Evolutionary conservation across 2,113 vertebrate species (phyloP), one percentile per base, ranked within the genome.

Genomic region (Trachemys scripta): DNA sequence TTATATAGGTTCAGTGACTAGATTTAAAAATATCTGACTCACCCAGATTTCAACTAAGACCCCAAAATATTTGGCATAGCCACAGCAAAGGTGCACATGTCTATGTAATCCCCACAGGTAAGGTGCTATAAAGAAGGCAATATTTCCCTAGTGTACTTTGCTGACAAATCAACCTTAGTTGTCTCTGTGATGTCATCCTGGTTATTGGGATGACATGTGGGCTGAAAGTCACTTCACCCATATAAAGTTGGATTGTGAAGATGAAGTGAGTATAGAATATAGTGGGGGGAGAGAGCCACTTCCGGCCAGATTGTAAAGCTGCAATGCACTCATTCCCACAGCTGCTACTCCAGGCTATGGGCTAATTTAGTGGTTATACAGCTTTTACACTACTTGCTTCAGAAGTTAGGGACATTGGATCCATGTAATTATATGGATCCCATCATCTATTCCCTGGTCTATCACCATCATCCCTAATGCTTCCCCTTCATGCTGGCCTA

Each of bases 1-100:
- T 72, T 85, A 87, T 95, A 89, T 88, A 97, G 42, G 24, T 93
- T 91, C n/a, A 49, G 1, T 95, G 93, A 91, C 92, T 87, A 96
- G 95, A 81, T 89, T 96, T 91, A 82, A 81, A 96, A 92, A 57
- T 79, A 82, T 54, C 59, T 78, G 80, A 87, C 92, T 78, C 65
- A 76, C 50, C 38, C 45, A 89, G 95, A n/a, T 92, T 94, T 56
- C 3, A 79, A 3, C 45, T 92, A 76, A 50, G 83, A 35, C 24
- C 53, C 89, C 87, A 0, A 87, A 94, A 78, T 53, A 78, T 54
- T 90, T 96, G 51, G 31, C 62, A 62, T 91, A 76, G 50, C 22
- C 82, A 92, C 19, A 95, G 31, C 1, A n/a, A 94, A 89, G 69
- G 82, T 16, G 4, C 80, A 87, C 83, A 16, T 20, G 29, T 79